Base-by-base conservation (phyloP, 2,797 vertebrate species). In the Brachyrhaphis roseni region DNA sequence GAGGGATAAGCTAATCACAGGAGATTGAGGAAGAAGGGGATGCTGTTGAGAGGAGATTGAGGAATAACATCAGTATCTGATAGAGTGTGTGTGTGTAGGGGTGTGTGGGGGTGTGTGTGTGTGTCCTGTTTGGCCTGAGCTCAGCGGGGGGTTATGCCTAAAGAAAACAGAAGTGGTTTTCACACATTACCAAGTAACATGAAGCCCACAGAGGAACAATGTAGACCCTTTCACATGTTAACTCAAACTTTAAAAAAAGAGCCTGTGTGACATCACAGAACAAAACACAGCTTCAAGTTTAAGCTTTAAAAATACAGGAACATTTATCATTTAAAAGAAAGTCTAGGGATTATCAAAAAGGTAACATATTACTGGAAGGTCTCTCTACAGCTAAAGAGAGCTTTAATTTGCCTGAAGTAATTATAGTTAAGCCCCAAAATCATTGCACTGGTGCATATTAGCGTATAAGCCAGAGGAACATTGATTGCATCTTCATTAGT, bases 121-220 rank as follows among this genome's bases (percentile, higher is more conserved):
- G 81, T 64, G 76, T 78, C 39, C 55, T 86, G 39, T 55, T 82
- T n/a, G 75, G 75, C 77, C 78, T 66, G n/a, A 34, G 45, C 85
- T 79, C 86, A 76, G 81, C 80, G 16, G 83, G 92, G 80, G 86
- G 71, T 77, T 70, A 47, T n/a, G 10, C 73, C 87, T 84, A 77
- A 91, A 90, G 87, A 93, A 91, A 92, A 90, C 88, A 89, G 15
- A 84, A 83, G 84, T 83, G 84, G 72, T 90, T 92, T 92, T 91
- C 90, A 88, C 91, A 86, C 89, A 88, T 90, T 89, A 90, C 76
- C 51, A 49, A 5, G 46, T 75, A 77, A 83, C 78, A 82, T 66
- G 80, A 78, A 53, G 31, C 18, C 31, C 34, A 77, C 64, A 85
- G 28, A 77, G 23, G 43, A 41, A 70, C 75, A 80, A 81, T 36